Conservation (phyloP, 1,140 invertebrate genomes). For the Drosophila carrolli region DNA sequence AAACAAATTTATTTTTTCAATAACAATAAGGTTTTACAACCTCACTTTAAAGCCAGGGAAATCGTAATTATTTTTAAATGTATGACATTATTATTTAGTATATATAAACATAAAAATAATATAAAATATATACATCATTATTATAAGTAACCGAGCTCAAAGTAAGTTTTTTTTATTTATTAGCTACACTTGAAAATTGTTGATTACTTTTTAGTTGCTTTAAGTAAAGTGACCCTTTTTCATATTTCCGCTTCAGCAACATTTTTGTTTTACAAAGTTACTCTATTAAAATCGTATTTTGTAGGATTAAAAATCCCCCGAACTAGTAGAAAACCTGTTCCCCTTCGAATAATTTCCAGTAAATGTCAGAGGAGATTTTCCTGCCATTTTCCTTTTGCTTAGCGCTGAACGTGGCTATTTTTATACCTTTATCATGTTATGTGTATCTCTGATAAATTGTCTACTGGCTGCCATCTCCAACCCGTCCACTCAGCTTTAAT, state of each 20-base stretch:
- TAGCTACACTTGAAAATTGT: not conserved
- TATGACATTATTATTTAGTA: too few relatives aligned
- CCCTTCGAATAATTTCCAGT: not conserved
- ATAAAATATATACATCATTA: too few relatives aligned
- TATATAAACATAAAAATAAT: too few relatives aligned
- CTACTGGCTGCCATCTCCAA: slow-evolving; percentile 40
- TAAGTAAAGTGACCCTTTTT: too few relatives aligned
- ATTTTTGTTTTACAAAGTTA: not conserved
- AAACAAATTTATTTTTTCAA: too few relatives aligned
- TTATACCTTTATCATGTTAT: slow-evolving; percentile 44
- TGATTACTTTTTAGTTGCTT: not conserved
- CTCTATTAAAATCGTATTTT: too few relatives aligned
- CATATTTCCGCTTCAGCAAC: not conserved
- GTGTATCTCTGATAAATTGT: slow-evolving; percentile 72
- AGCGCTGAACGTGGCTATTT: slow-evolving; percentile 17
- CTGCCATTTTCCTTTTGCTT: not conserved
- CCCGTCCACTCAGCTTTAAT: slow-evolving; percentile 75
- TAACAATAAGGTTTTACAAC: too few relatives aligned
- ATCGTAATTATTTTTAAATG: too few relatives aligned
- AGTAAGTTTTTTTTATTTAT: too few relatives aligned
- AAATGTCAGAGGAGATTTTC: slow-evolving; percentile 26
- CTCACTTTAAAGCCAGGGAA: too few relatives aligned
- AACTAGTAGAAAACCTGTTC: slow-evolving; percentile 13
- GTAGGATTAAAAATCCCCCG: not conserved
- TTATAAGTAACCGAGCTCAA: too few relatives aligned